These are phyloP conservation scores for Lutraria lutraria DNA, from an alignment of 2,888 invertebrate genomes.

Conservation along the genomic window DNA sequence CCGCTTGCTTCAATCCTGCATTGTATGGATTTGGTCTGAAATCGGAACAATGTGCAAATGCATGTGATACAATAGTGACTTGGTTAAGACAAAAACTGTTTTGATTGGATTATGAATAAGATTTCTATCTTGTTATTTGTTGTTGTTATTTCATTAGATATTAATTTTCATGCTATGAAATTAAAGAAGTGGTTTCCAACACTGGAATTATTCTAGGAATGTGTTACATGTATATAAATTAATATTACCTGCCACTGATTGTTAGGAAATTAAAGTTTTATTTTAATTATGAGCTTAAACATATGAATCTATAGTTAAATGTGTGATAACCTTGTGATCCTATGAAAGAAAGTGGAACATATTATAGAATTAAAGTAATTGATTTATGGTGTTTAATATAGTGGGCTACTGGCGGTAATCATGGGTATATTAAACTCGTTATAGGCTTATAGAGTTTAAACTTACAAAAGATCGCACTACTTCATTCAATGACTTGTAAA, in stretches of 20 bases:
- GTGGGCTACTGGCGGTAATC: constrained; percentile 13
- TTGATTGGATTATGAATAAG: background rate
- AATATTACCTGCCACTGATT: background rate
- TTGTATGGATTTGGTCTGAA: background rate
- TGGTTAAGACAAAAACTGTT: background rate
- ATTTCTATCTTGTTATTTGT: background rate
- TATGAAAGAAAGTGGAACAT: background rate
- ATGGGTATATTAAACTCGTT: constrained; percentile 27
- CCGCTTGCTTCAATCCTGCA: background rate
- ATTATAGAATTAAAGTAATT: constrained; percentile 4
- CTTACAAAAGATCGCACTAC: constrained; percentile 29
- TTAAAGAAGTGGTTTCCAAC: background rate
- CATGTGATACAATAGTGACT: background rate
- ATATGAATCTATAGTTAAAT: background rate
- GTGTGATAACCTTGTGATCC: background rate
- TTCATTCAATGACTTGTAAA: constrained; percentile 25
- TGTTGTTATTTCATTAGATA: too few species aligned
- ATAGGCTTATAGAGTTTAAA: constrained; percentile 32
- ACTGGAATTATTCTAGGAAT: background rate
- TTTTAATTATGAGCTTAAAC: constrained; percentile 9
- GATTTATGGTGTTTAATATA: constrained; percentile 25
- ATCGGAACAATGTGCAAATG: constrained; percentile 2
- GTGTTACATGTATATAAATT: background rate
- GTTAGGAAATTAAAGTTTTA: background rate
- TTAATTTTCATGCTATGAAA: background rate